Evolutionary conservation across 2,797 vertebrate species (phyloP).

Genomic region (Pterois miles): DNA sequence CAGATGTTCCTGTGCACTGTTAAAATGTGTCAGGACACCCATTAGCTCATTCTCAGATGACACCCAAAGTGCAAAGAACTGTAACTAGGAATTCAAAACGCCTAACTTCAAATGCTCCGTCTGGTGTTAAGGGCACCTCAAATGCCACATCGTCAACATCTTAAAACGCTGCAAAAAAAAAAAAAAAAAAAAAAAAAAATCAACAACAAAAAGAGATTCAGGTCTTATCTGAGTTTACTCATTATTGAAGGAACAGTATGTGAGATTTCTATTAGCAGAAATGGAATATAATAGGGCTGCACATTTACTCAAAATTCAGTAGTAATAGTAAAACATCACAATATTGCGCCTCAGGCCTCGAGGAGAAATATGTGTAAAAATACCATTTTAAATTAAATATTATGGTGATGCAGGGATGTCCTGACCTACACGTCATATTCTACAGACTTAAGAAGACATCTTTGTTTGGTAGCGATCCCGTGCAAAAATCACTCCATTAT

Average conservation of each 20-base stretch:
- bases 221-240: not conserved
- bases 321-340: too few relatives aligned
- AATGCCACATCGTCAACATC: constrained; percentile 14
- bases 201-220: not conserved
- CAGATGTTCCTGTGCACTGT: constrained; percentile 63
- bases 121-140: constrained; percentile 34
- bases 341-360: too few relatives aligned
- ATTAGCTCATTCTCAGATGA: constrained; percentile 55
- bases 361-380: too few relatives aligned
- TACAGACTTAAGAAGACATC: too few relatives aligned
- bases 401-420: too few relatives aligned
- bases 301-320: too few relatives aligned
- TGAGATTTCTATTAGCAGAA: too few relatives aligned
- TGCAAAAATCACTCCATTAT: too few relatives aligned
- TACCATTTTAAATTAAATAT: too few relatives aligned
- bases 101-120: constrained; percentile 25
- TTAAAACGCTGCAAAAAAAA: not conserved
- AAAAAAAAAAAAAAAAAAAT: not conserved
- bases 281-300: too few relatives aligned
- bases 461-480: too few relatives aligned
- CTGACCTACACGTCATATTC: rapidly evolving
- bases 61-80: constrained; percentile 31
- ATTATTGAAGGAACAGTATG: not conserved
- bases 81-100: constrained; percentile 19
- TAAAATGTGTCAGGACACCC: constrained; percentile 57